A percentile compares a stretch with the other conserved stretches of the same genome.
Evolutionary conservation across 1,140 invertebrate genomes (phyloP).

Genomic region (Drosophila sproati): DNA sequence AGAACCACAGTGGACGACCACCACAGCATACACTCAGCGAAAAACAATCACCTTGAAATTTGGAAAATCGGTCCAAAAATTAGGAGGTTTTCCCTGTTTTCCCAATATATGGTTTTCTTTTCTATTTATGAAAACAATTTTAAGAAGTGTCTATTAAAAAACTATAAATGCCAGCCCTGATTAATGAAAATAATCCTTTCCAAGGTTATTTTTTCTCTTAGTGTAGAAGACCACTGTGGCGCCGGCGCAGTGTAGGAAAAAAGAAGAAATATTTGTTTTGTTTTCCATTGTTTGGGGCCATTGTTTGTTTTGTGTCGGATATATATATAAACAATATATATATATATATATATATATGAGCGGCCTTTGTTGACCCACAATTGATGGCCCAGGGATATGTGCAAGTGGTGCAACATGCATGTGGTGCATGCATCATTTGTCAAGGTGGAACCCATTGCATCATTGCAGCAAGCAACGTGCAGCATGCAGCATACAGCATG

Average conservation of each 20-base stretch:
- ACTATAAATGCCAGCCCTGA: no score
- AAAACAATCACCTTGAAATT: no score
- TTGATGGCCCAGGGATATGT: slow-evolving; percentile 27
- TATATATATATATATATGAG: not conserved
- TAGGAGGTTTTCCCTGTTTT: no score
- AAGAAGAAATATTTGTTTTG: slow-evolving; percentile 3
- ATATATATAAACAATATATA: not conserved
- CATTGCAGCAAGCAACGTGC: slow-evolving; percentile 9
- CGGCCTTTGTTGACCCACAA: slow-evolving; percentile 56
- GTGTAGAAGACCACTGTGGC: slow-evolving; percentile 8
- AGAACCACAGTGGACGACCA: slow-evolving; percentile 3
- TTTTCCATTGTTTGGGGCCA: slow-evolving; percentile 44
- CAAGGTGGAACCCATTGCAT: slow-evolving; percentile 33
- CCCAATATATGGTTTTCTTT: no score
- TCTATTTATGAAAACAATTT: no score
- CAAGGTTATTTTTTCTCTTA: no score
- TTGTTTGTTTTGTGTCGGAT: slow-evolving; percentile 37
- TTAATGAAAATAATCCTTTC: no score
- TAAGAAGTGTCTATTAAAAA: no score
- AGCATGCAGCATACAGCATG: not conserved
- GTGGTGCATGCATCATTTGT: slow-evolving; percentile 18
- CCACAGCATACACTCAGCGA: not conserved
- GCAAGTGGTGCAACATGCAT: not conserved
- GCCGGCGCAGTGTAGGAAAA: not conserved
- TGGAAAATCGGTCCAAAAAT: no score